Evolutionary conservation across 2,113 vertebrate genomes (phyloP).

Genomic region (Pachycephala philippinensis): DNA sequence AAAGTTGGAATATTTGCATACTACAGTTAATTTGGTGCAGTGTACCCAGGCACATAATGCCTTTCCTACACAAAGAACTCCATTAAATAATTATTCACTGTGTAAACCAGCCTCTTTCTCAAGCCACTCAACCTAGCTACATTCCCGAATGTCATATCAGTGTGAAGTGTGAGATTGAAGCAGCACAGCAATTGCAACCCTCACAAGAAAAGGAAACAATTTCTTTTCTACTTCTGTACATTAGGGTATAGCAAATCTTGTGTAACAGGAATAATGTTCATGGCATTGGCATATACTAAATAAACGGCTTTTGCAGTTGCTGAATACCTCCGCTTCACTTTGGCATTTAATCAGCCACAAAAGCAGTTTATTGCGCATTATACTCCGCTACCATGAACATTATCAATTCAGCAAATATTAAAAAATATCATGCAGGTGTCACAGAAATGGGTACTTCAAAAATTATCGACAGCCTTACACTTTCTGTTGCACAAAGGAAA

Average conservation of each 20-base stretch:
- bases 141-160: neutral
- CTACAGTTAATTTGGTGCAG: neutral
- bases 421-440: constrained; percentile 47
- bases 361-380: constrained; percentile 54
- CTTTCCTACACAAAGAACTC: neutral
- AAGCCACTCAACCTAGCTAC: neutral
- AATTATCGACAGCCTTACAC: constrained; percentile 16
- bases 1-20: neutral
- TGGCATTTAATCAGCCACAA: constrained; percentile 66
- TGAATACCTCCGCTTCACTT: constrained; percentile 47
- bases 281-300: constrained; percentile 46
- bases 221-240: constrained; percentile 43
- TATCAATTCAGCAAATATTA: constrained; percentile 65
- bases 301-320: constrained; percentile 48
- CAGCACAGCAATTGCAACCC: constrained; percentile 2
- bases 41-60: neutral
- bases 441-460: constrained; percentile 30
- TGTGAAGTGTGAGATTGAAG: constrained; percentile 40
- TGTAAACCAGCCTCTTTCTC: constrained; percentile 1
- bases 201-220: constrained; percentile 52
- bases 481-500: constrained; percentile 13
- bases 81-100: constrained; percentile 12
- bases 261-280: constrained; percentile 61
- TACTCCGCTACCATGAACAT: constrained; percentile 28
- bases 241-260: constrained; percentile 64